phyloP scores from a whole-genome alignment of 2,888 invertebrate species.

The Urechis unicinctus region DNA sequence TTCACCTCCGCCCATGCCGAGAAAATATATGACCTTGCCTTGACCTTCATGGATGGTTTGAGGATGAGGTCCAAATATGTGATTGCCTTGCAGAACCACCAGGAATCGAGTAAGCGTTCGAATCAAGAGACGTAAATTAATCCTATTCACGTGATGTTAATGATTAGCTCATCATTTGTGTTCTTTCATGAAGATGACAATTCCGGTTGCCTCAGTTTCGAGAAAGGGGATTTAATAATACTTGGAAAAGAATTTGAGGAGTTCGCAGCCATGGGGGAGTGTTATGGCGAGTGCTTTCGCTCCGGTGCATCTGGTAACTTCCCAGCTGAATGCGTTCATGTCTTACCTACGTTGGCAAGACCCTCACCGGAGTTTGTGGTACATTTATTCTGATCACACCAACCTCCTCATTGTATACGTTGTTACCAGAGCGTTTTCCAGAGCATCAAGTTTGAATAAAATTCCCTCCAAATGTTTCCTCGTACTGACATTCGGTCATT shows the following conservation, averaged over 20 bases:
- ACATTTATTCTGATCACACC: slow-evolving; percentile 6
- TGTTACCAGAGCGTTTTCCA: neutral
- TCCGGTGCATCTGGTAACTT: slow-evolving; percentile 79
- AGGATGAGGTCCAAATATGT: slow-evolving; percentile 90
- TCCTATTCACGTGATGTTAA: neutral
- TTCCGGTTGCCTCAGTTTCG: slow-evolving; percentile 84
- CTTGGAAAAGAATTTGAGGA: slow-evolving; percentile 93
- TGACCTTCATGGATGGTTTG: slow-evolving; percentile 92
- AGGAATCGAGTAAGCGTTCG: slow-evolving; percentile 13
- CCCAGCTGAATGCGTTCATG: slow-evolving; percentile 94
- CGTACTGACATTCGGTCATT: too few relatives aligned
- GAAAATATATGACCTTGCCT: slow-evolving; percentile 92
- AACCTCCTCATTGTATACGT: too few relatives aligned
- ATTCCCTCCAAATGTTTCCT: too few relatives aligned
- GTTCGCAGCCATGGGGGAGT: slow-evolving; percentile 67
- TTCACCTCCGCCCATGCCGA: slow-evolving; percentile 99
- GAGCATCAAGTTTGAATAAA: neutral
- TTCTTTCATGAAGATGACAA: slow-evolving; percentile 60
- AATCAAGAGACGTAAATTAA: too few relatives aligned
- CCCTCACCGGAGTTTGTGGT: slow-evolving; percentile 85
- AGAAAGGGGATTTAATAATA: slow-evolving; percentile 90
- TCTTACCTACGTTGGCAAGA: slow-evolving; percentile 87
- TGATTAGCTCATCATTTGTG: neutral
- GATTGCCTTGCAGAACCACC: slow-evolving; percentile 92
- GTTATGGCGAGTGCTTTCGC: slow-evolving; percentile 47